phyloP scores from a whole-genome alignment of 2,797 vertebrate species.

The Anolis apletophallus region DNA sequence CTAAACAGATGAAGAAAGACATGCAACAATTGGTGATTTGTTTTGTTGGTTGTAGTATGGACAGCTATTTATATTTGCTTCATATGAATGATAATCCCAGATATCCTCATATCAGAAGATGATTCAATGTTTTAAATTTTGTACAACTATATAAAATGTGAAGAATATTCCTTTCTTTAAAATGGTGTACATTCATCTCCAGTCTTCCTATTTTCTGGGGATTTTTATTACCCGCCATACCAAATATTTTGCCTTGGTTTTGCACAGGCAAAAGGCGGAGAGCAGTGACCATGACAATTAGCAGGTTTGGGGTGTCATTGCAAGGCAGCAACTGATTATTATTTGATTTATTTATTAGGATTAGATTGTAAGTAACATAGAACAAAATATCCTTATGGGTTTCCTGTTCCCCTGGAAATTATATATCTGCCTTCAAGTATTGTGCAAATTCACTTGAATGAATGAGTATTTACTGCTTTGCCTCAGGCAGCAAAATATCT shows the following conservation, averaged over 20 bases:
- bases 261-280: neutral
- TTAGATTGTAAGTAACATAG: neutral
- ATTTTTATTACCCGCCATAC: neutral
- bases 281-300: neutral
- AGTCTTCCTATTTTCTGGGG: neutral
- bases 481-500: no score
- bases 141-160: neutral
- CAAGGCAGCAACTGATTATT: neutral
- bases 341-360: neutral
- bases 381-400: neutral
- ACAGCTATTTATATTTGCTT: neutral
- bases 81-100: neutral
- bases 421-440: no score
- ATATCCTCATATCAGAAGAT: neutral
- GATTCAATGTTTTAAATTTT: neutral
- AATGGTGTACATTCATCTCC: neutral
- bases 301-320: neutral
- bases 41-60: neutral
- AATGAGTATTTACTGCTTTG: no score
- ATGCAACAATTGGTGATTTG: neutral
- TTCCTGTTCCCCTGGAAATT: neutral
- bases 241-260: neutral
- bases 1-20: slow-evolving; percentile 13
- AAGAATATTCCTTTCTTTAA: neutral
- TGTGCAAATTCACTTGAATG: no score